A percentile compares a stretch with the other conserved stretches of the same genome.
phyloP scores from a whole-genome alignment of 2,797 vertebrate species.

The Dermochelys coriacea region DNA sequence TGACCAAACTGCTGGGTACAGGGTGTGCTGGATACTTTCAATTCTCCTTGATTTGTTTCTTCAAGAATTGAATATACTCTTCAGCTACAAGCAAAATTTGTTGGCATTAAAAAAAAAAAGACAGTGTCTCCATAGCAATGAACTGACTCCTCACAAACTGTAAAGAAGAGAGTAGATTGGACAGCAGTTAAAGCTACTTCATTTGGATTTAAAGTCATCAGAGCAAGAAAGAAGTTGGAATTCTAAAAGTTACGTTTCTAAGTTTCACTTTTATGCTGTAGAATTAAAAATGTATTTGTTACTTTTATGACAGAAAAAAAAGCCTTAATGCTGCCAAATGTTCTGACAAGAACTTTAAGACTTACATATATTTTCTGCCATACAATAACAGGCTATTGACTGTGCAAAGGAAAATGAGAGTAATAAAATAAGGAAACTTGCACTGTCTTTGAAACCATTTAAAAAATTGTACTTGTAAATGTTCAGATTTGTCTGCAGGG shows the following conservation, averaged over 20 bases:
- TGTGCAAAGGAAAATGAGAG: background rate
- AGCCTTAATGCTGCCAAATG: fast-evolving
- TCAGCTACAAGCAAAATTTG: fast-evolving
- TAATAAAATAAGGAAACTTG: background rate
- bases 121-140: background rate
- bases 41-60: background rate
- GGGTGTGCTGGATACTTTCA: background rate
- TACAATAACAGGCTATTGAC: fast-evolving
- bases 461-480: background rate
- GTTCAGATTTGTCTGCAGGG: background rate
- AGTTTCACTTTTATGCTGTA: background rate
- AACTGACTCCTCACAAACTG: fast-evolving
- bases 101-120: background rate
- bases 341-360: background rate
- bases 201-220: background rate
- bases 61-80: fast-evolving
- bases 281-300: background rate
- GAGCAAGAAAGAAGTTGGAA: background rate
- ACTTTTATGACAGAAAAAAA: background rate
- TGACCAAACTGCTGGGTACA: conserved; percentile 24
- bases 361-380: fast-evolving
- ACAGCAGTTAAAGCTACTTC: fast-evolving
- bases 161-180: background rate
- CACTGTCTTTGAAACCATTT: background rate
- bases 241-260: background rate